Conservation (phyloP, 2,888 invertebrate species). For the Mythimna albipuncta region DNA sequence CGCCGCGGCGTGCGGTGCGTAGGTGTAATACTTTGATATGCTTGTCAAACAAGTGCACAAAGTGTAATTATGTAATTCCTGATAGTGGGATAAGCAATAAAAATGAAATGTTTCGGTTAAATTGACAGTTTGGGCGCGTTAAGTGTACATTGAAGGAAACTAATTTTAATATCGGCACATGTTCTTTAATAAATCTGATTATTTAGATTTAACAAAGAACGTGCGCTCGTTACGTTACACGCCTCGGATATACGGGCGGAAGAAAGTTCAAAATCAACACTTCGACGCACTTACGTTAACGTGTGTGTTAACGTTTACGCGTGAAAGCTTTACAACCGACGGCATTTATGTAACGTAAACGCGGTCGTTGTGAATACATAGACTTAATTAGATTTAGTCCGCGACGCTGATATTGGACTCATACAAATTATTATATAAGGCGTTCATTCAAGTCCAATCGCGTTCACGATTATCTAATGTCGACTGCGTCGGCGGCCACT, state of each 20-base stretch:
- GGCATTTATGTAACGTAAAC: constrained; percentile 63
- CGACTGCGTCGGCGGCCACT: constrained; percentile 47
- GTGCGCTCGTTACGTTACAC: constrained; percentile 38
- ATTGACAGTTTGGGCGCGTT: constrained; percentile 61
- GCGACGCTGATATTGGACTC: constrained; percentile 73
- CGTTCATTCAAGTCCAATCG: constrained; percentile 73
- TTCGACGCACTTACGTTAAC: constrained; percentile 55
- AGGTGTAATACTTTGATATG: constrained; percentile 81
- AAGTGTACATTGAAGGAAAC: constrained; percentile 51
- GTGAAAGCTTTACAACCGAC: constrained; percentile 57
- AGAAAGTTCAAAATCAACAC: constrained; percentile 61
- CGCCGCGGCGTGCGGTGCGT: constrained; percentile 64
- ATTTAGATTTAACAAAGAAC: constrained; percentile 35
- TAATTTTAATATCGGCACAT: constrained; percentile 43
- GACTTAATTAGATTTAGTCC: constrained; percentile 75
- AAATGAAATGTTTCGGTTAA: constrained; percentile 61
- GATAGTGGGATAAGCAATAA: constrained; percentile 81
- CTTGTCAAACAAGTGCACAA: constrained; percentile 89
- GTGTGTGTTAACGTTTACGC: constrained; percentile 53
- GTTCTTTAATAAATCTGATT: constrained; percentile 39
- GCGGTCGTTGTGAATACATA: constrained; percentile 70
- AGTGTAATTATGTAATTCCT: constrained; percentile 78
- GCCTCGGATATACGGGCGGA: constrained; percentile 30
- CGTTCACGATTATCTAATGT: constrained; percentile 53
- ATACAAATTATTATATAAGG: constrained; percentile 79